Base-by-base conservation (phyloP, 2,113 vertebrate genomes). In the Corvus hawaiiensis region DNA sequence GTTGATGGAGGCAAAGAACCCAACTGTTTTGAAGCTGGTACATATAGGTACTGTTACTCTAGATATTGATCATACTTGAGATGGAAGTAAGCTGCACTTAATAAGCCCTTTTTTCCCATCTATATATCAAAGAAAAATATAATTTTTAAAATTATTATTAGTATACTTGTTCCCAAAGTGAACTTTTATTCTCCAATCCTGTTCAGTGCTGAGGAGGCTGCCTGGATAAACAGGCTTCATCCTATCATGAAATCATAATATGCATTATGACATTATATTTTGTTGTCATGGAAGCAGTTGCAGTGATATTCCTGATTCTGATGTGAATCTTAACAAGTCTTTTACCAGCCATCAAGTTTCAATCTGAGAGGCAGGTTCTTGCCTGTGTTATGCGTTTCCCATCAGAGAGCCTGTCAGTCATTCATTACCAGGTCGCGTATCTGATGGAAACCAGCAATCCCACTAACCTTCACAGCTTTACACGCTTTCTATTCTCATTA, bases 261-360 rank as follows among this genome's bases (percentile, higher is more conserved):
- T 84, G 67, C 72, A 63, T 86, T 75, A 90, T 84, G 85, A 91
- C 83, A 97, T 86, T 87, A 61, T 93, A 84, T 77, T 94, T 90
- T 96, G 92, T 96, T 97, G 95, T 96, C 96, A 94, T 97, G 86
- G 69, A 93, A 89, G 86, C 61, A 62, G 49, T 91, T 41, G 58
- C 82, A 88, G 22, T 44, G 87, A 94, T 94, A 72, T 80, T 93
- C 75, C 61, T 76, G 92, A 93, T 90, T 96, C 90, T 94, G 92
- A 93, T 95, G 78, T 96, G 93, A 90, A 88, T 96, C 85, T 86
- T 95, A 96, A 90, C 79, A 80, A 91, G 76, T 83, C 82, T 94
- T 96, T 96, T 94, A 95, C 52, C 68, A 90, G 56, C 52, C 75
- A 88, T 88, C 93, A 93, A 4, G 32, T 90, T 90, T 74, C 55